Evolutionary conservation across 2,888 invertebrate genomes (phyloP).

Genomic region (Amblyjoppa proteus): DNA sequence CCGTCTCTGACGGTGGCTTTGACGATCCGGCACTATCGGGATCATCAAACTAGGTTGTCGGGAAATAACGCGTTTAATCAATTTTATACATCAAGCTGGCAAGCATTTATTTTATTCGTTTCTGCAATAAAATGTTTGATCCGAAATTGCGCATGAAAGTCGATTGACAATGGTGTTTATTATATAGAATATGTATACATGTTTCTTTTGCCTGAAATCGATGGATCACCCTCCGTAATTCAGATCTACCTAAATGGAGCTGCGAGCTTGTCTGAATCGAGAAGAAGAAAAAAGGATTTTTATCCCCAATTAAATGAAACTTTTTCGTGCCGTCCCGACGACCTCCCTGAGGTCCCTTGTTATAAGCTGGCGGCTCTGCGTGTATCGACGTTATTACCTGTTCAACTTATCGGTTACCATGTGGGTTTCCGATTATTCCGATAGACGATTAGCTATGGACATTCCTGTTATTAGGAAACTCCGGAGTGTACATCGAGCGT

Average conservation of each 20-base stretch:
- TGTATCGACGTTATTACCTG: not conserved
- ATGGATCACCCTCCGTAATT: not conserved
- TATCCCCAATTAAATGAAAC: constrained; percentile 3
- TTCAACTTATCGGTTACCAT: not conserved
- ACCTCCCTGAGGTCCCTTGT: not conserved
- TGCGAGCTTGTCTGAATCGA: not conserved
- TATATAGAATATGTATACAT: not conserved
- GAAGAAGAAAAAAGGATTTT: not conserved
- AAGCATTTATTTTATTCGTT: no score
- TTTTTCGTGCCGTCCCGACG: not conserved
- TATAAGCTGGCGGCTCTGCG: constrained; percentile 2
- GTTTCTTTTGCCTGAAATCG: not conserved
- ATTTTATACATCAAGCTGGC: not conserved
- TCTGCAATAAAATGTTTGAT: no score
- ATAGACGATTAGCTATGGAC: constrained; percentile 6
- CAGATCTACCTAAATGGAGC: not conserved
- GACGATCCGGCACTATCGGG: not conserved
- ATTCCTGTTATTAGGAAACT: constrained; percentile 3
- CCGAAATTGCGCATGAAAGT: no score
- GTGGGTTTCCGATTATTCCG: constrained; percentile 8
- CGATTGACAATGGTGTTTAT: not conserved
- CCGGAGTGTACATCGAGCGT: not conserved
- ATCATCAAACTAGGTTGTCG: not conserved
- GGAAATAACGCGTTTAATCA: not conserved
- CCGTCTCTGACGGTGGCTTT: not conserved